phyloP scores from a whole-genome alignment of 2,888 invertebrate species.

The Andrena bucephala region DNA sequence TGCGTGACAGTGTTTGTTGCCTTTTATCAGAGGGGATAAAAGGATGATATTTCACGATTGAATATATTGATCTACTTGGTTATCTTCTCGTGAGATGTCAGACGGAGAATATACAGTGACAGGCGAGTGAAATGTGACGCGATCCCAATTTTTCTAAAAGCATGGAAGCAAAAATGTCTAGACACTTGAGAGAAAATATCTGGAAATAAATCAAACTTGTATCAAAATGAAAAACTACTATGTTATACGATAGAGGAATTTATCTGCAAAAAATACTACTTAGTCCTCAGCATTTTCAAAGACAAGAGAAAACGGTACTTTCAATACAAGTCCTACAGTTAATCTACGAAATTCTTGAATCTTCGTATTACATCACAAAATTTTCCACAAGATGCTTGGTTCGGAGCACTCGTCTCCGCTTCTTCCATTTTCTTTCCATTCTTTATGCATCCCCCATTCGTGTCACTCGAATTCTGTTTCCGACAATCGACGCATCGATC shows the following conservation, averaged over 20 bases:
- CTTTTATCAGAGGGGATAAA: background rate
- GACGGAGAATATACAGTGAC: conserved; percentile 5
- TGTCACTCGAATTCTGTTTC: background rate
- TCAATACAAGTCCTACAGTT: too few species aligned
- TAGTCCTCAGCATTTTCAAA: too few species aligned
- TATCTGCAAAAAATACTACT: background rate
- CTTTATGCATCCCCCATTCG: background rate
- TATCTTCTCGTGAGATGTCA: background rate
- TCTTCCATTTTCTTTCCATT: background rate
- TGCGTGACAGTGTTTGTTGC: too few species aligned
- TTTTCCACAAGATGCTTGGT: background rate
- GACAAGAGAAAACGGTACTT: too few species aligned
- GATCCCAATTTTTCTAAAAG: background rate
- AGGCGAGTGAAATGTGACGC: background rate
- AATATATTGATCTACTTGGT: conserved; percentile 5
- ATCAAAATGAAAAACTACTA: background rate
- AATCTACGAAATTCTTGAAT: too few species aligned
- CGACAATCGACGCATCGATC: conserved; percentile 4
- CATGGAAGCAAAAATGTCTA: background rate
- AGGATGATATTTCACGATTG: background rate
- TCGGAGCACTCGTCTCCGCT: background rate
- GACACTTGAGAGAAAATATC: too few species aligned
- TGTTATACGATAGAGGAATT: background rate
- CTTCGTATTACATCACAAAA: too few species aligned
- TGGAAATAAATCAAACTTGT: background rate